A percentile compares a stretch with the other conserved stretches of the same genome.
Evolutionary conservation across 2,113 vertebrate genomes (phyloP).

Genomic region (Plectropomus leopardus): DNA sequence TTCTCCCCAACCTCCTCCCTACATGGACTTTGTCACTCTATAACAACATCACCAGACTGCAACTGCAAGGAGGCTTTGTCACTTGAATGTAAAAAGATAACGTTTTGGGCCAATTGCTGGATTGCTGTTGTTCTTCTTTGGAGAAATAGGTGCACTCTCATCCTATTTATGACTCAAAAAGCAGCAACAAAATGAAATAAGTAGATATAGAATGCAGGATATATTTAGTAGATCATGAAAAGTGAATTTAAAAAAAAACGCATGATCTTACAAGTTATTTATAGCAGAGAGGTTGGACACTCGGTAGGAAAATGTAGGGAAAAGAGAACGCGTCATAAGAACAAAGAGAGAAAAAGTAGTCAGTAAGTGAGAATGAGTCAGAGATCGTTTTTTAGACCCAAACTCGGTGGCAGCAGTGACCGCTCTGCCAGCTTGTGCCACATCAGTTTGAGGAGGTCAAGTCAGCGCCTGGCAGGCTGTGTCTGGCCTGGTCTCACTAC

Average conservation of each 20-base stretch:
- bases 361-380: constrained; percentile 40
- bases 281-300: neutral
- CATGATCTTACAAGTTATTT: neutral
- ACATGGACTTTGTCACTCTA: too few relatives aligned
- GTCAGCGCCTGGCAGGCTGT: constrained; percentile 70
- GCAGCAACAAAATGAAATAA: neutral
- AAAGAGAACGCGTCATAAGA: constrained; percentile 29
- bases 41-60: too few relatives aligned
- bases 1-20: too few relatives aligned
- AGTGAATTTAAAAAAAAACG: neutral
- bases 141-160: too few relatives aligned
- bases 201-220: neutral
- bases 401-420: constrained; percentile 66
- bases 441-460: constrained; percentile 83
- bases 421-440: constrained; percentile 72
- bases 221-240: neutral
- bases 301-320: constrained; percentile 10
- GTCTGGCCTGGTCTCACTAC: constrained; percentile 77
- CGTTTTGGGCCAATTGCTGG: too few relatives aligned
- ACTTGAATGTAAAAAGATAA: too few relatives aligned
- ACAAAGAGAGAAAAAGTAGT: constrained; percentile 44
- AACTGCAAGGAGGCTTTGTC: too few relatives aligned
- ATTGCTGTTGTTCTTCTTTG: too few relatives aligned
- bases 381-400: constrained; percentile 50
- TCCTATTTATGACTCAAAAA: neutral